These are phyloP conservation scores for Thamnaconus septentrionalis DNA, from an alignment of 2,113 vertebrate species.

Conservation along the genomic window DNA sequence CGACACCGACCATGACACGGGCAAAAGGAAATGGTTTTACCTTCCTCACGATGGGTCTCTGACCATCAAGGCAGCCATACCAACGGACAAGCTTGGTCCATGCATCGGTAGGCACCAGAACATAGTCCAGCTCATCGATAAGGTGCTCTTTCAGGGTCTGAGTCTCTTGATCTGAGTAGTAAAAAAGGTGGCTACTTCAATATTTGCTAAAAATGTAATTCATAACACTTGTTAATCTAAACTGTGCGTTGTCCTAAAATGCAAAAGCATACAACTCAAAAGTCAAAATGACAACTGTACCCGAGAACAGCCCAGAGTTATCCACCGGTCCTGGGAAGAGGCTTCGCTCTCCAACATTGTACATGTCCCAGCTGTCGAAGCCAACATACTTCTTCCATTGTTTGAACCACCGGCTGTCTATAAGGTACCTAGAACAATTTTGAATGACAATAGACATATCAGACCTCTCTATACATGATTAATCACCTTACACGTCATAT, in stretches of 20 bases:
- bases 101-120: conserved; percentile 90
- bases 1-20: background rate
- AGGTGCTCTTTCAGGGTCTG: conserved; percentile 92
- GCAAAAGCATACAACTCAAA: background rate
- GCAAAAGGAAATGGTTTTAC: conserved; percentile 59
- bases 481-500: background rate
- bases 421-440: conserved; percentile 75
- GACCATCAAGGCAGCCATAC: conserved; percentile 89
- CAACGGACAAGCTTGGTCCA: conserved; percentile 91
- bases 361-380: conserved; percentile 95
- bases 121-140: conserved; percentile 94
- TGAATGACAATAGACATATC: background rate
- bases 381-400: conserved; percentile 99
- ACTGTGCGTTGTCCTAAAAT: too few species aligned
- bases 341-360: conserved; percentile 85
- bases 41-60: conserved; percentile 91
- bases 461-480: background rate
- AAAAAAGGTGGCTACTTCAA: background rate
- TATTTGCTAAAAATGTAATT: too few species aligned
- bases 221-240: too few species aligned
- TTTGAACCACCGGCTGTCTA: conserved; percentile 96
- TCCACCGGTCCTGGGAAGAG: conserved; percentile 92
- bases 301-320: conserved; percentile 93
- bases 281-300: conserved; percentile 63
- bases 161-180: conserved; percentile 82